These are phyloP conservation scores for Oncorhynchus masou DNA, from an alignment of 2,113 vertebrate species.

Conservation along the genomic window DNA sequence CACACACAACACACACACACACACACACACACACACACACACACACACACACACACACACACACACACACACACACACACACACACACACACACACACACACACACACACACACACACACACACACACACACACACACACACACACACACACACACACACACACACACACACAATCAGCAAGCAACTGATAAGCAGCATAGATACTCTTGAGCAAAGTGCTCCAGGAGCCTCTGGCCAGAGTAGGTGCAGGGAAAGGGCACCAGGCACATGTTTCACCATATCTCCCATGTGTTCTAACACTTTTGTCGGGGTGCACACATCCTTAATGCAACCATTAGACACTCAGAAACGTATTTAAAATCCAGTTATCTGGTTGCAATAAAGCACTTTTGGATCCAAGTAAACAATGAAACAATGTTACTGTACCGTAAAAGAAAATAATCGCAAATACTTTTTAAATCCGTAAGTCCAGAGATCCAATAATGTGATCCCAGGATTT, in stretches of 20 bases:
- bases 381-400: too few species aligned
- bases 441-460: too few species aligned
- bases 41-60: background rate
- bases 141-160: background rate
- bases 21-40: background rate
- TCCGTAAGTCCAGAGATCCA: too few species aligned
- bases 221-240: slow-evolving; percentile 41
- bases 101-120: background rate
- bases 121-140: background rate
- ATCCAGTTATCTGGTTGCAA: too few species aligned
- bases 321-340: too few species aligned
- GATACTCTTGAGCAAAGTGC: slow-evolving; percentile 47
- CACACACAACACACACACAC: background rate
- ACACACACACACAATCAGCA: background rate
- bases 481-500: too few species aligned
- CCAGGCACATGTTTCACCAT: slow-evolving; percentile 40
- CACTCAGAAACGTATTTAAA: too few species aligned
- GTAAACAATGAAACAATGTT: too few species aligned
- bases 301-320: slow-evolving; percentile 2
- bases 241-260: slow-evolving; percentile 37
- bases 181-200: slow-evolving; percentile 53
- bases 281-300: slow-evolving; percentile 47
- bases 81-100: slow-evolving; percentile 4
- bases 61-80: background rate
- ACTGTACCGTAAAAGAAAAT: too few species aligned